phyloP scores from a whole-genome alignment of 2,888 invertebrate genomes.

The Melanostoma scalare region DNA sequence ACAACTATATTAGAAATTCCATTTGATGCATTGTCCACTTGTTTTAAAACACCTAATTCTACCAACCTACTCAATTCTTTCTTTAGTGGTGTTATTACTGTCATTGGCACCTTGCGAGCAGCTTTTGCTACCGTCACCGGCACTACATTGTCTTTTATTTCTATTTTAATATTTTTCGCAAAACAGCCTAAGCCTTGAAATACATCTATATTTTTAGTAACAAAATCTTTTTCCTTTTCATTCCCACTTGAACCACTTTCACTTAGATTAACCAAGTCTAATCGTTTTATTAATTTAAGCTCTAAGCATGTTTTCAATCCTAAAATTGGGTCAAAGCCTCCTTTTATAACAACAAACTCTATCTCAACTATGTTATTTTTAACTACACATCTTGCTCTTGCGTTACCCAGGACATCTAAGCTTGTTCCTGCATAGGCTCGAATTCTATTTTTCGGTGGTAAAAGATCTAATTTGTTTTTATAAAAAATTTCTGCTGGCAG shows the following conservation, averaged over 20 bases:
- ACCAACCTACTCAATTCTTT: constrained; percentile 22
- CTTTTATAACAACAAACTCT: background rate
- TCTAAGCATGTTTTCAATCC: constrained; percentile 36
- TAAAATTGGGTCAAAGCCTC: constrained; percentile 14
- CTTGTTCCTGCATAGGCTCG: constrained; percentile 34
- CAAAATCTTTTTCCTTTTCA: constrained; percentile 4
- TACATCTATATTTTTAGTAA: constrained; percentile 25
- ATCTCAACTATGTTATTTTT: constrained; percentile 4
- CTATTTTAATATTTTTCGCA: constrained; percentile 30
- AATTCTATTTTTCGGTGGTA: background rate
- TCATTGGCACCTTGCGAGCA: constrained; percentile 15
- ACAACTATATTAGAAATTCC: constrained; percentile 55
- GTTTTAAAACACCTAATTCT: constrained; percentile 27
- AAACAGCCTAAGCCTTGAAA: constrained; percentile 50
- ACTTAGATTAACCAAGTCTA: constrained; percentile 13
- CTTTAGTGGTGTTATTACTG: constrained; percentile 12
- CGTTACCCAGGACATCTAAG: constrained; percentile 21
- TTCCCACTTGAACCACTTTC: too few relatives aligned
- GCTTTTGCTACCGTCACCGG: constrained; percentile 31
- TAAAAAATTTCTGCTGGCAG: constrained; percentile 30
- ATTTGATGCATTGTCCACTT: constrained; percentile 19
- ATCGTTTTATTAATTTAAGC: constrained; percentile 39
- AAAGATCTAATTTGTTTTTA: background rate
- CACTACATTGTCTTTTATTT: constrained; percentile 52
- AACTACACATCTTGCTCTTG: constrained; percentile 1